A percentile compares a stretch with the other conserved stretches of the same genome.
These are phyloP conservation scores for Melospiza georgiana DNA, from an alignment of 2,113 vertebrate genomes.

Conservation along the genomic window DNA sequence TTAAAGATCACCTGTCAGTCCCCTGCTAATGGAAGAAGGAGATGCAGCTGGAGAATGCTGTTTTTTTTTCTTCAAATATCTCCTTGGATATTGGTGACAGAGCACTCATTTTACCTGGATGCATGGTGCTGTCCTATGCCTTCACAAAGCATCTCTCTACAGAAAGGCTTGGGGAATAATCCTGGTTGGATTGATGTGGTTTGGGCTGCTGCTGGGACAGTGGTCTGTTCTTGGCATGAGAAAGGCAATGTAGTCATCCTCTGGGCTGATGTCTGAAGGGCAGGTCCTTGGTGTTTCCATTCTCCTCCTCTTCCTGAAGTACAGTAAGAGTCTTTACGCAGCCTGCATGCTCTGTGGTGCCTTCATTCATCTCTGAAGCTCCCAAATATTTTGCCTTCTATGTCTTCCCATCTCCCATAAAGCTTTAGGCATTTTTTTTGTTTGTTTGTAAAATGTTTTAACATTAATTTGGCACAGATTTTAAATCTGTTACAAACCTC, in stretches of 20 bases:
- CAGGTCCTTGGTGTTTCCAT: background rate
- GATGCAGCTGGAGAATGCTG: background rate
- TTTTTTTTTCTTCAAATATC: background rate
- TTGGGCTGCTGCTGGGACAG: background rate
- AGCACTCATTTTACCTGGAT: background rate
- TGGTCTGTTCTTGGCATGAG: background rate
- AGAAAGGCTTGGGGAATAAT: background rate
- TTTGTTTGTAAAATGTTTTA: background rate
- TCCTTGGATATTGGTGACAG: background rate
- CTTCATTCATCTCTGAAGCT: background rate
- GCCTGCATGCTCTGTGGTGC: background rate
- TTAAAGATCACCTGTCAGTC: background rate
- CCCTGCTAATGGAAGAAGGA: background rate
- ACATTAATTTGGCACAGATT: background rate
- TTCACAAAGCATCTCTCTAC: background rate
- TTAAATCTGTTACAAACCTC: background rate
- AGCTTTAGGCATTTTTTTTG: fast-evolving
- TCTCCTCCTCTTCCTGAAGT: background rate
- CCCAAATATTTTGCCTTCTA: background rate
- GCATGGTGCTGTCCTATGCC: background rate
- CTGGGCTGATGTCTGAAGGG: background rate
- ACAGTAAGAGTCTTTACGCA: background rate
- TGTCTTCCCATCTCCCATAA: background rate
- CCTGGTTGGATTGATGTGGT: background rate
- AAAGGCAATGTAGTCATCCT: background rate